A percentile compares a stretch with the other conserved stretches of the same genome.
Evolutionary conservation across 1,140 invertebrate genomes (phyloP).

Genomic region (Archivesica marissinica): DNA sequence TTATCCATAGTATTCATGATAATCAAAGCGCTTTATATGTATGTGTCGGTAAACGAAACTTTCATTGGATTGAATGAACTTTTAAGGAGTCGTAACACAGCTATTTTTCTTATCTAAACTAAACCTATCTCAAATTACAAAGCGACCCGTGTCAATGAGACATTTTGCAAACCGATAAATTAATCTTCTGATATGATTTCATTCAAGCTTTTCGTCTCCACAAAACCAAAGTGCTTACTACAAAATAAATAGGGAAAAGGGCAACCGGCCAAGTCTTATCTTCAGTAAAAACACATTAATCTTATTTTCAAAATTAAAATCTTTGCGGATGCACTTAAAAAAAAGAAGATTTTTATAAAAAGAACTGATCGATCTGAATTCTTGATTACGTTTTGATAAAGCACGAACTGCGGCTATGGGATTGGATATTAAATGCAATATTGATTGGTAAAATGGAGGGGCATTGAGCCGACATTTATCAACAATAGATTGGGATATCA

Average conservation of each 20-base stretch:
- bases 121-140: not conserved
- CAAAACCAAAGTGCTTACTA: constrained; percentile 31
- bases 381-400: constrained; percentile 15
- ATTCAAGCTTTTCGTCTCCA: not conserved
- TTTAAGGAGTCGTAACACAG: not conserved
- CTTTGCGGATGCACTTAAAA: not conserved
- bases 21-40: too few relatives aligned
- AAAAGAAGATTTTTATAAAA: not conserved
- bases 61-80: not conserved
- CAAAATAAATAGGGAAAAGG: constrained; percentile 8
- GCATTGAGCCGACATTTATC: too few relatives aligned
- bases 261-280: not conserved
- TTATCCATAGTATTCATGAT: too few relatives aligned
- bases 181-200: constrained; percentile 31
- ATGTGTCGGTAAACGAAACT: not conserved
- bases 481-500: too few relatives aligned
- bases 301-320: not conserved
- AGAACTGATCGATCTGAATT: constrained; percentile 1
- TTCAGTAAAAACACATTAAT: not conserved
- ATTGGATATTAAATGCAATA: too few relatives aligned
- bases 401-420: not conserved
- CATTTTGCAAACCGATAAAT: constrained; percentile 11
- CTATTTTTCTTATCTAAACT: not conserved
- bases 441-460: too few relatives aligned
- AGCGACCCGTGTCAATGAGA: constrained; percentile 8